These are phyloP conservation scores for Tachystola acroxantha DNA, from an alignment of 2,888 invertebrate species.

Conservation along the genomic window DNA sequence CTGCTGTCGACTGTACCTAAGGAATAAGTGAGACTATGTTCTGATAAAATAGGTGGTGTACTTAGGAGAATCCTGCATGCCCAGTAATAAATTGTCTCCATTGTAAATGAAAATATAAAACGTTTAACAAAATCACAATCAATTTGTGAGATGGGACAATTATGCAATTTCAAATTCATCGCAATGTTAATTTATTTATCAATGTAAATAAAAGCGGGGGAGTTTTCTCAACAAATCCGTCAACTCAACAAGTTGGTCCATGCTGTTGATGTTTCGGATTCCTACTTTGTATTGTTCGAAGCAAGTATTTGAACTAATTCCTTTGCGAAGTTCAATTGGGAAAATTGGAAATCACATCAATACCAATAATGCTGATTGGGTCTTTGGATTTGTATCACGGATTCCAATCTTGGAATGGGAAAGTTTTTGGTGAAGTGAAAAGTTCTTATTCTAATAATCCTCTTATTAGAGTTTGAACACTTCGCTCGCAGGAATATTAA, in stretches of 20 bases:
- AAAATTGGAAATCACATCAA: background rate
- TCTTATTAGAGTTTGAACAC: no score
- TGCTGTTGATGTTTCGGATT: slow-evolving; percentile 29
- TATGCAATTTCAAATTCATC: slow-evolving; percentile 9
- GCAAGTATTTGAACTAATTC: slow-evolving; percentile 2
- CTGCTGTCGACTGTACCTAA: no score
- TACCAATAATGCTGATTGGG: slow-evolving; percentile 23
- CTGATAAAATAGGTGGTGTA: no score
- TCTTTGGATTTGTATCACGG: slow-evolving; percentile 24
- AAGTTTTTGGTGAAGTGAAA: no score
- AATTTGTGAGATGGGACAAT: background rate
- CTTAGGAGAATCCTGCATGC: no score
- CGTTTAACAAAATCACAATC: no score
- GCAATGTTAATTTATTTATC: slow-evolving; percentile 14
- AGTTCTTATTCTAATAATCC: no score
- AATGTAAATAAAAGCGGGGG: slow-evolving; percentile 13
- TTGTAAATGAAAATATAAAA: no score
- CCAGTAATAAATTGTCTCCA: no score
- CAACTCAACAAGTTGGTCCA: slow-evolving; percentile 28
- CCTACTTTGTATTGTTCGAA: slow-evolving; percentile 5
- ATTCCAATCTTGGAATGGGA: slow-evolving; percentile 21
- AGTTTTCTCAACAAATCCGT: slow-evolving; percentile 25
- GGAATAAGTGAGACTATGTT: no score
- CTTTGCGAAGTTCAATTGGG: background rate
- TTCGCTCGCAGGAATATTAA: no score